Base-by-base conservation (phyloP, 1,140 invertebrate genomes). In the Drosophila kohkoa region DNA sequence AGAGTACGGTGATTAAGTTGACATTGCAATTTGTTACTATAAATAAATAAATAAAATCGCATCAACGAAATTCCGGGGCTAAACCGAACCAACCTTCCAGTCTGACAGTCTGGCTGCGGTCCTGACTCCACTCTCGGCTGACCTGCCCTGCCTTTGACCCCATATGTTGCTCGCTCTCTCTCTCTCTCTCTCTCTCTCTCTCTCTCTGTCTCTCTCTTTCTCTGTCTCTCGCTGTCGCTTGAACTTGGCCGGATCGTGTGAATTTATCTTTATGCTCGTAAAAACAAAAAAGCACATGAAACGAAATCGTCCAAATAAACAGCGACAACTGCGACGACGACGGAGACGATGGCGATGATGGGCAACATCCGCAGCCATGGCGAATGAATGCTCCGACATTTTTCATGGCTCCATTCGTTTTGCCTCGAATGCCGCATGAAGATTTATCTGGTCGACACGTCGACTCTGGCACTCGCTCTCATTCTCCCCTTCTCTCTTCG, bases 21-120 rank as follows among this genome's bases (percentile, higher is more conserved):
- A 89, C 85, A 82, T 78, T 89, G 85, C 85, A 89, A 89, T 89
- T 89, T 89, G 85, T 89, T 89, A 79, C 75, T 78, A 90, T 85
- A 89, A 89, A 89, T 88, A 88, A 88, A 88, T 87, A 87, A 87
- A 87, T 89, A 89, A 77, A 74, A 77, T 83, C 85, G 85, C 75
- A 89, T 81, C 65, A 89, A 75, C 75, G 54, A 80, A 82, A 80
- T 60, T 41, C 55, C 41, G 43, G 57, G 30, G 54, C 59, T 25
- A 15, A 62, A 11, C 48, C 2, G 16, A 35, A 55, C 52, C 28
- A 54, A 54, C 51, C 51, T 54, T n/a, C 20, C 48, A 54, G 49
- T 6, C 49, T 1, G 49, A n/a, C 10, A 28, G 49, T 30, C 15
- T 48, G 46, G 2, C 48, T 49, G 20, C 3, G 20, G 16, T 49